Evolutionary conservation across 1,140 invertebrate genomes (phyloP), one percentile per base, ranked within the genome.

Genomic region (Drosophila prosaltans): DNA sequence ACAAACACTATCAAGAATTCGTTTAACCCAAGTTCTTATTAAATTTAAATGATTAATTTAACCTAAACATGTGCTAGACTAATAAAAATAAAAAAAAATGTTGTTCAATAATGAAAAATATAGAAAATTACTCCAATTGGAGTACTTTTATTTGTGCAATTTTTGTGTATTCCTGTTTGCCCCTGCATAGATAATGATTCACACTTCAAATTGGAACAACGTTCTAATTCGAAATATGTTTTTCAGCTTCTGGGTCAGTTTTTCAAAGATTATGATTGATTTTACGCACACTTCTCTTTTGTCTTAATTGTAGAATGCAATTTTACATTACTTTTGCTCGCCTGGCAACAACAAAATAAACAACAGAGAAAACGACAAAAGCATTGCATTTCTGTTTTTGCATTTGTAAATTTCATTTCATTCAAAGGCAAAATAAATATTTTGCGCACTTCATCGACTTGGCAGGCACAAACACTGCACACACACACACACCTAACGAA

Each of bases 381-480:
- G 16, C 45, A 21, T 48, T 24, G 45, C 45, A 24, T 21, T 51
- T 51, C 45, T 51, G 45, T 51, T 51, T 51, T 36, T 26, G 9
- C 21, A 51, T 51, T 51, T 65, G 55, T 60, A 48, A 70, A 41
- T 65, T 43, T 39, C 54, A 32, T 51, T 58, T 68, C 62, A 66
- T 57, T 69, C 40, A 69, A 70, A 66, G 63, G 70, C 69, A 76
- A 64, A 76, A 80, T 54, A 74, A 88, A 82, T 80, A 82, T 79
- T 82, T 83, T 77, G 80, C 76, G 69, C 83, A 83, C 78, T 88
- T 86, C 41, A 74, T 55, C 65, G 66, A 70, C 81, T 82, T 88
- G 83, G 72, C 62, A 73, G 54, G 36, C 58, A 58, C 41, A 16
- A 67, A 60, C 43, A 54, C 28, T 30, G 4, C 28, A 61, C 67